Evolutionary conservation across 30 jellyfish, hydroid and myxozoan genomes (phyloP), one percentile per base, ranked within the genome.

Genomic region (Pelagia noctiluca): DNA sequence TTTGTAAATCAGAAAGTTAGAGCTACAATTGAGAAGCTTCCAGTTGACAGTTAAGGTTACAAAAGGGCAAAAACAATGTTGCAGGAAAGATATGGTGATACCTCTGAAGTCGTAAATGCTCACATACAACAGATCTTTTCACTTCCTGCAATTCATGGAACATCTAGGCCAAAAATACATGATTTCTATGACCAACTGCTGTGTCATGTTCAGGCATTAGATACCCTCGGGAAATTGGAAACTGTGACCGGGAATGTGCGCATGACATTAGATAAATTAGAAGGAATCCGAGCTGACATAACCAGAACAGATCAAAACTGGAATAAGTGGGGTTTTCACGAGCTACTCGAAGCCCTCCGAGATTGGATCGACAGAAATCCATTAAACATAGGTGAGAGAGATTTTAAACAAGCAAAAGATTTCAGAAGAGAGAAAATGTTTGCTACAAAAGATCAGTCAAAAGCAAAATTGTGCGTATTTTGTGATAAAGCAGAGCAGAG

Each of bases 131-230:
- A 38, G 78, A 71, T 71, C 84, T 21, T 71, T 23, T 13, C 78
- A 12, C 36, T 38, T 33, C 84, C 84, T 19, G 11, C 31, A 64
- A 71, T 71, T 38, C 23, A 34, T 71, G 35, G 78, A n/a, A 19
- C 78, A 32, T 10, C 33, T 21, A 8, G 42, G 19, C 83, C 29
- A 12, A 53, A 77, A 60, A 34, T 77, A 24, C 83, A 57, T 35
- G 89, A 77, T 3, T 79, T 79, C 74, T 79, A 64, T 42, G 90
- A 79, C n/a, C 72, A 62, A 32, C 78, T 79, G 26, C 65, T 64
- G n/a, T 13, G 64, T 33, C 72, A 64, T 46, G 86, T 79, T 22
- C 84, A 62, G 38, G 71, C 85, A 4, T 28, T 79, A 63, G 90
- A 79, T 16, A 79, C 90, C 12, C 38, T 35, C 42, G 90, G 90